Evolutionary conservation across 2,113 vertebrate species (phyloP), one percentile per base, ranked within the genome.

Genomic region (Psittacara wagleri): DNA sequence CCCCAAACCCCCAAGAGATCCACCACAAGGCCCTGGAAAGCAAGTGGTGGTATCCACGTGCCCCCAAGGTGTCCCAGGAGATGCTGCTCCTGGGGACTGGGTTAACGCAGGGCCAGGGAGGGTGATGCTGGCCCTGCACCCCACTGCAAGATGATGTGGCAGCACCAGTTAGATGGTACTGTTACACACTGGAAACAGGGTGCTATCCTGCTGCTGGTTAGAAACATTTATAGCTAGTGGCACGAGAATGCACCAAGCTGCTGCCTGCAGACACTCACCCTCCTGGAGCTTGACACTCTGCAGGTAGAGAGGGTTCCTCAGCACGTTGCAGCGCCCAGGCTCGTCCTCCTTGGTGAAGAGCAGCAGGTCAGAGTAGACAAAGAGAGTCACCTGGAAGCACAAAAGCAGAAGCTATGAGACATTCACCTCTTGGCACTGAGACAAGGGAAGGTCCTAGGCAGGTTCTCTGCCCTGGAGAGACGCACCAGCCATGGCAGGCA

Each of bases 331-430:
- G 88, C 98, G 97, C 31, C 99, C 99, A 0, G 98, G 98, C 86
- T 99, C 99, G 0, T 99, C 99, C 92, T 99, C 99, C 96, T 98
- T 98, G 24, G 99, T 99, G 97, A 99, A 99, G 83, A 99, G 98
- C 98, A 99, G 98, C 97, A 99, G 94, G 95, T 99, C 99, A 0
- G 98, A 99, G 95, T 99, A 99, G 93, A 99, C 97, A 54, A 99
- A 99, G 74, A 99, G 98, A 1, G 99, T 99, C 57, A 99, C 99
- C 99, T 99, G 97, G 7, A 67, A 66, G 17, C 29, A 95, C 54
- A 63, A 64, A 10, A 88, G 67, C 66, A 96, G 94, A 5, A 27
- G 54, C 70, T 52, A 4, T 55, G 17, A 78, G 49, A 33, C 76
- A 66, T 20, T 52, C 13, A 81, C 17, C 37, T 54, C 54, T 9